Evolutionary conservation across 2,888 invertebrate genomes (phyloP).

Genomic region (Volucella inflata): DNA sequence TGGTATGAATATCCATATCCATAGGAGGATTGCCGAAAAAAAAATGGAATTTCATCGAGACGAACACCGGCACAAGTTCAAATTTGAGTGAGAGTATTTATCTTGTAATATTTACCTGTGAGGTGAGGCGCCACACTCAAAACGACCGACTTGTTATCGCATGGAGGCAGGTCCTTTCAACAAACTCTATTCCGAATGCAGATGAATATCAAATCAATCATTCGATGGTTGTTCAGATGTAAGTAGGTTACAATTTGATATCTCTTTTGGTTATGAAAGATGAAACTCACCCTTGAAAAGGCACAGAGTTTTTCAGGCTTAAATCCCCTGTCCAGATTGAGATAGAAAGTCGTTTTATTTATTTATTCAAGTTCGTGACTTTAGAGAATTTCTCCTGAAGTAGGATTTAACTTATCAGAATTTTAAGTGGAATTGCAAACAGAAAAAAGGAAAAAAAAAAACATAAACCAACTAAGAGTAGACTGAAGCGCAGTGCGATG

Average conservation of each 20-base stretch:
- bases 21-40: neutral
- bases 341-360: constrained; percentile 10
- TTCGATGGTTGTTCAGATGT: neutral
- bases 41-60: constrained; percentile 10
- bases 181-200: constrained; percentile 27
- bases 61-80: too few species aligned
- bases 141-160: neutral
- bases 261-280: neutral
- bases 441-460: neutral
- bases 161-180: constrained; percentile 8
- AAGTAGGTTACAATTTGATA: neutral
- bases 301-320: neutral
- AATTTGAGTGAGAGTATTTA: constrained; percentile 4
- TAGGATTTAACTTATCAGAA: constrained; percentile 24
- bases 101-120: constrained; percentile 19
- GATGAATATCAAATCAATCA: constrained; percentile 51
- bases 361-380: constrained; percentile 41
- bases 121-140: neutral
- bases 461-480: constrained; percentile 13
- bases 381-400: constrained; percentile 14
- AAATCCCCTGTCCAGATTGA: neutral
- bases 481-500: constrained; percentile 34
- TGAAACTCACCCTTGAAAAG: neutral
- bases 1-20: neutral
- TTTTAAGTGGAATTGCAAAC: neutral